A percentile compares a stretch with the other conserved stretches of the same genome.
phyloP scores from a whole-genome alignment of 2,888 invertebrate species.

The Uloborus plumipes region DNA sequence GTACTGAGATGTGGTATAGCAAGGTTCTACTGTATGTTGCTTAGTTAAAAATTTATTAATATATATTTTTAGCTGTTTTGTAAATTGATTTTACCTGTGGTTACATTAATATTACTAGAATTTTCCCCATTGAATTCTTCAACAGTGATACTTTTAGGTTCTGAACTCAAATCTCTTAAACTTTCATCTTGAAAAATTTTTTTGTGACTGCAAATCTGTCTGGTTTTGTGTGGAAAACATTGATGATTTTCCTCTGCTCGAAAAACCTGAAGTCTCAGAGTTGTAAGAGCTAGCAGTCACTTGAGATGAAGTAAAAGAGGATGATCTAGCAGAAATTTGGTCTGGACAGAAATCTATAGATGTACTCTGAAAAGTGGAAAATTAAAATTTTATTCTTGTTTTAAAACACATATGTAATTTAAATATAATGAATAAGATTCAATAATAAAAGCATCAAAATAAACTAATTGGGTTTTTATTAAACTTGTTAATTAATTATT shows the following conservation, averaged over 20 bases:
- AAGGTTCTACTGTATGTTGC: too few relatives aligned
- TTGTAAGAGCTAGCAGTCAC: not conserved
- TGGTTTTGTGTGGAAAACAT: not conserved
- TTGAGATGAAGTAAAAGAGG: constrained; percentile 34
- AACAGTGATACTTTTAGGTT: too few relatives aligned
- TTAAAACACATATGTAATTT: not conserved
- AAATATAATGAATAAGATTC: not conserved
- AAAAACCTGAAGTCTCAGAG: not conserved
- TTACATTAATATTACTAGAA: too few relatives aligned
- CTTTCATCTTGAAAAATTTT: constrained; percentile 24
- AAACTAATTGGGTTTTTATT: too few relatives aligned
- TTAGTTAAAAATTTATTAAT: too few relatives aligned
- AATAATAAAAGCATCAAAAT: not conserved
- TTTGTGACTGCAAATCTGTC: not conserved
- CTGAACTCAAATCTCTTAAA: constrained; percentile 6
- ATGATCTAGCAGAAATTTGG: constrained; percentile 55
- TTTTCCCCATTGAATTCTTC: too few relatives aligned
- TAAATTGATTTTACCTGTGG: too few relatives aligned
- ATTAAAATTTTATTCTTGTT: not conserved
- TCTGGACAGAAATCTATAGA: constrained; percentile 32
- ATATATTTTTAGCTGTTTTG: too few relatives aligned
- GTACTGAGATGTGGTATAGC: too few relatives aligned
- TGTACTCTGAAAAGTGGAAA: constrained; percentile 10
- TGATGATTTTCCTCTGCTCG: too few relatives aligned
- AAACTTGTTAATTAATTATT: too few relatives aligned